Base-by-base conservation (phyloP, 2,113 vertebrate species). In the Elachura formosa region DNA sequence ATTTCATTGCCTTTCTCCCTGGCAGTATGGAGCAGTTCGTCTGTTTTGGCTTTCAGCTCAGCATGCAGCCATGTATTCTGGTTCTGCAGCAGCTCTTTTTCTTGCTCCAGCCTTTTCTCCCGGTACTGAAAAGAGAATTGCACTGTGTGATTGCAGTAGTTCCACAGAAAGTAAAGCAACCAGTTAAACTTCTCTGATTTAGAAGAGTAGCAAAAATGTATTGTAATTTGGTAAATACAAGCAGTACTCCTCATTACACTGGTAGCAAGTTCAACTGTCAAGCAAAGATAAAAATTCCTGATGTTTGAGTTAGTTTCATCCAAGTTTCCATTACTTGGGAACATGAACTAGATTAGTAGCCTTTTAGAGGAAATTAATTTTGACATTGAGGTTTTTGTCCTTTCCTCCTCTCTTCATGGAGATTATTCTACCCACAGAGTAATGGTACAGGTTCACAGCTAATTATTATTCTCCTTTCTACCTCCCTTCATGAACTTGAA, bases 41-140 rank as follows among this genome's bases (percentile, higher is more conserved):
- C 99, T 52, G 98, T 99, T 98, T 99, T 99, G 45, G 98, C 96
- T 96, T 99, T 99, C 89, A 99, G 82, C 84, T 99, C 99, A 1
- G 98, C 68, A 31, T 99, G 99, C 91, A 99, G 96, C 99, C 99
- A 99, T 3, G 98, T 97, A 79, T 98, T 99, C 55, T 99, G 99
- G 84, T 85, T 98, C 89, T 98, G 97, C 4, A 99, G 96, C 34
- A 99, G 98, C 84, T 99, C 99, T 63, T 99, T 99, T 91, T 99
- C 99, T 95, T 99, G 99, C 29, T 99, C 99, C 98, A 99, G 98
- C 17, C 99, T 98, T 86, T 98, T 99, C 96, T 99, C 99, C 59
- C 98, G 98, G 96, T 99, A 99, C 99, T 99, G 85, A 54, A 84
- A 56, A 84, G 83, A 31, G 56, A 87, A 92, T 78, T 16, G 21